These are phyloP conservation scores for Prietella phreatophila DNA, from an alignment of 2,113 vertebrate species.

Conservation along the genomic window DNA sequence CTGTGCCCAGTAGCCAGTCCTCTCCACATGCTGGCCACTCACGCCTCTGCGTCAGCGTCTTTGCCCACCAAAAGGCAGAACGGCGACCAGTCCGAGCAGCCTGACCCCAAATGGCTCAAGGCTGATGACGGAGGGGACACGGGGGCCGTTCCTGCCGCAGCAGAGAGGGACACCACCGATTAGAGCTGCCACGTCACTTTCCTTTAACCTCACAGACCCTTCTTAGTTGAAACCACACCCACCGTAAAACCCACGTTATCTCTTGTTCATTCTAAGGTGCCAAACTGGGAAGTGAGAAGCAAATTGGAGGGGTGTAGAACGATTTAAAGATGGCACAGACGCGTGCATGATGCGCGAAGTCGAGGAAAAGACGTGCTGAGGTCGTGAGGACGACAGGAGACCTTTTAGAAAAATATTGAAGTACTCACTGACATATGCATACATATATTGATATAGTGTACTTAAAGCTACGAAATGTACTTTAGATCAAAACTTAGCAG, in stretches of 20 bases:
- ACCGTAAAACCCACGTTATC: constrained; percentile 48
- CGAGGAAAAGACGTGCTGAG: constrained; percentile 2
- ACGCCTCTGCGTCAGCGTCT: constrained; percentile 89
- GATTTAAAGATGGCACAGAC: constrained; percentile 40
- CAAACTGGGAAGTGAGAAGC: constrained; percentile 80
- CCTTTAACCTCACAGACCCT: constrained; percentile 53
- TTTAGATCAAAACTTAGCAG: constrained; percentile 59
- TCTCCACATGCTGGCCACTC: constrained; percentile 90
- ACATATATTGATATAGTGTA: constrained; percentile 48
- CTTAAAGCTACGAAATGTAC: constrained; percentile 47
- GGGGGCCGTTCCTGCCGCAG: constrained; percentile 73
- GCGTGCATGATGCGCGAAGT: constrained; percentile 17
- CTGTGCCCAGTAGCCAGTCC: constrained; percentile 82
- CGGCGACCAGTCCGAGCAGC: constrained; percentile 79
- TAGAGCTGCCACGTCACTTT: constrained; percentile 70
- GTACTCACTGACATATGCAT: constrained; percentile 49
- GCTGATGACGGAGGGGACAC: constrained; percentile 74
- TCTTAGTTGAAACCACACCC: constrained; percentile 50
- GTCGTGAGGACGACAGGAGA: constrained; percentile 29
- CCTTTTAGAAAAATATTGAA: constrained; percentile 50
- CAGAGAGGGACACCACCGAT: constrained; percentile 76
- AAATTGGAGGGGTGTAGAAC: constrained; percentile 70
- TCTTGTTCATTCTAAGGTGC: constrained; percentile 80
- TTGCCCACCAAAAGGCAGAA: constrained; percentile 96
- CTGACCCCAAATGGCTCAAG: constrained; percentile 85